A percentile compares a stretch with the other conserved stretches of the same genome.
These are phyloP conservation scores for Miniopterus natalensis DNA, from an alignment of 2,113 vertebrate genomes.

Conservation along the genomic window DNA sequence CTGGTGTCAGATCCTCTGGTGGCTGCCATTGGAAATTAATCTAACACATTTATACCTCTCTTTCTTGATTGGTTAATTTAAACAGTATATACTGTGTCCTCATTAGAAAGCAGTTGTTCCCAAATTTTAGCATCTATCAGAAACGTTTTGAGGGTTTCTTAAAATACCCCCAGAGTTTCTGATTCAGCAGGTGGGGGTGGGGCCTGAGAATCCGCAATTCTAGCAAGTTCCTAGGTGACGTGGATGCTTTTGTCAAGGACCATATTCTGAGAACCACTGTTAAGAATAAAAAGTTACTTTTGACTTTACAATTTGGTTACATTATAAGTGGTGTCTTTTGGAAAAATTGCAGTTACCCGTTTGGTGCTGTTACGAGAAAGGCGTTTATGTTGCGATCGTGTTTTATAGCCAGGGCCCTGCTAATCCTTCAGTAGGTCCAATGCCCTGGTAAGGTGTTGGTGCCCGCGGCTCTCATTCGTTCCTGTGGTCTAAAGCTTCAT, in stretches of 20 bases:
- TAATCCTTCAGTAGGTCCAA: not conserved
- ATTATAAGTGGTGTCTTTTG: not conserved
- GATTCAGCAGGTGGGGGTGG: not conserved
- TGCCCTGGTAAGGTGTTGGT: not conserved
- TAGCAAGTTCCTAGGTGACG: not conserved
- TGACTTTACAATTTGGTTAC: not conserved
- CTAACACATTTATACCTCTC: not conserved
- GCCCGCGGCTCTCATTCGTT: not conserved
- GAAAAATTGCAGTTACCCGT: not conserved
- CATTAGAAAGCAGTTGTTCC: not conserved
- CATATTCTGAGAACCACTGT: not conserved
- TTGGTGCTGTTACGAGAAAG: not conserved
- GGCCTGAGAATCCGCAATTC: not conserved
- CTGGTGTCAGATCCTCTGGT: not conserved
- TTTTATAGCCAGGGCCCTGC: not conserved
- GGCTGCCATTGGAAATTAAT: not conserved
- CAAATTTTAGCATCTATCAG: not conserved
- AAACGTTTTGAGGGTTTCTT: not conserved
- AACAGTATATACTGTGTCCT: not conserved
- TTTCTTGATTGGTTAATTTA: not conserved
- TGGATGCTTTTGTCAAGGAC: not conserved
- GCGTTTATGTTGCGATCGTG: not conserved
- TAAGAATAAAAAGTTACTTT: not conserved
- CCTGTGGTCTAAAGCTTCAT: not conserved
- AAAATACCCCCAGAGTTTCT: not conserved